Base-by-base conservation (phyloP, 2,888 invertebrate species). In the Xanthostigma xanthostigma region DNA sequence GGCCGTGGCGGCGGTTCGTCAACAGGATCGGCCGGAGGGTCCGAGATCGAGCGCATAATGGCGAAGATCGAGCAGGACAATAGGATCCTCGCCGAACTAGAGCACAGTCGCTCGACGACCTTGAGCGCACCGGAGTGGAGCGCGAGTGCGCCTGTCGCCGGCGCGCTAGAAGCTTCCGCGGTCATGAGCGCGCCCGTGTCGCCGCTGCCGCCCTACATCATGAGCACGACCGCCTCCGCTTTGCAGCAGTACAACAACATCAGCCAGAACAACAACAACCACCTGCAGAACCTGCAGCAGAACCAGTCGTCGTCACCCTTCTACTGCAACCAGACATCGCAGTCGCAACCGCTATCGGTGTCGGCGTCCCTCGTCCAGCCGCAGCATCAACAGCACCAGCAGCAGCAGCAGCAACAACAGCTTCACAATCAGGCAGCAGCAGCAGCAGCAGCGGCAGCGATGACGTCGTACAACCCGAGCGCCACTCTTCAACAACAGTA, bases 21-120 rank as follows among this genome's bases (percentile, higher is more conserved):
- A 60, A 55, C 72, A 56, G 64, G 65, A 60, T 55, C 65, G 65
- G 34, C 61, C 53, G 61, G 62, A 53, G 61, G 64, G 65, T 78
- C 82, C 40, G 91, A 92, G 72, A 91, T 92, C 65, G 91, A 92
- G 69, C 78, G 89, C 62, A 89, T 93, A 66, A 91, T 93, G 87
- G 91, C 91, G 57, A 92, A 92, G 74, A 89, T 93, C 61, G 91
- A 92, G 69, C 92, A 91, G 69, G 83, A 83, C 71, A 85, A 86
- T 71, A 77, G 87, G 59, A 86, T 92, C 60, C 75, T 92, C 62
- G 91, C 92, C 55, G 92, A 93, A 65, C 71, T 92, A 62, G 92
- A 93, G 66, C 88, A 88, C 66, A 80, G 83, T 57, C 76, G 88
- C 63, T 78, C 80, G 53, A 79, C 79, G 41, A 82, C 78, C 45